Evolutionary conservation across 2,797 vertebrate species (phyloP).

Genomic region (Menidia menidia): DNA sequence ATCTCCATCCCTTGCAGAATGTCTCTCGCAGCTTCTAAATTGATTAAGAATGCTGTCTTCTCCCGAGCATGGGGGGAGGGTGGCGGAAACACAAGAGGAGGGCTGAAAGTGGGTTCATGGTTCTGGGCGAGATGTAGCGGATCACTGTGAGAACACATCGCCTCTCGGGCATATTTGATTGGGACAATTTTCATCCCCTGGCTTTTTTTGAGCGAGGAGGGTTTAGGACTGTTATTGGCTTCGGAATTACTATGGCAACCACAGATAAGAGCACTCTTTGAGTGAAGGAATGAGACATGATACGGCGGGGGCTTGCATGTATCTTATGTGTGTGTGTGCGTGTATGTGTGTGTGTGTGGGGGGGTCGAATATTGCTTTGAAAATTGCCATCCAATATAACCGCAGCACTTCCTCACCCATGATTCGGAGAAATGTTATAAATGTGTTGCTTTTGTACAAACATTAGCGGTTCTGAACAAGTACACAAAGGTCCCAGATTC

Average conservation of each 20-base stretch:
- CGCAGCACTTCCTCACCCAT: conserved; percentile 12
- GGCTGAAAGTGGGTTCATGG: conserved; percentile 13
- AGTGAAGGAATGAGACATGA: conserved; percentile 72
- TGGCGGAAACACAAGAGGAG: not conserved
- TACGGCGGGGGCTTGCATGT: not conserved
- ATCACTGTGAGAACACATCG: conserved; percentile 41
- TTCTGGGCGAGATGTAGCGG: conserved; percentile 21
- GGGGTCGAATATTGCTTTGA: conserved; percentile 32
- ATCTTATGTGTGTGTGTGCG: conserved; percentile 1
- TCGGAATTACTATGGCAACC: conserved; percentile 84
- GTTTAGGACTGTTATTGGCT: conserved; percentile 81
- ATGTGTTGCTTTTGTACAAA: not conserved
- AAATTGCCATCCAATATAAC: conserved; percentile 43
- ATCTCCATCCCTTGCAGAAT: conserved; percentile 59
- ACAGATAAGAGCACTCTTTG: conserved; percentile 51
- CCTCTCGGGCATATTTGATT: conserved; percentile 69
- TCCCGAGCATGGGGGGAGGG: conserved; percentile 16
- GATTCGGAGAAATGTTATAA: conserved; percentile 1
- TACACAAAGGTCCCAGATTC: not conserved
- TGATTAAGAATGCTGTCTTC: conserved; percentile 73
- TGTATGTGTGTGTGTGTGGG: conserved; percentile 12
- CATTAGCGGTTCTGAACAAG: not conserved
- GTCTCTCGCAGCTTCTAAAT: conserved; percentile 69
- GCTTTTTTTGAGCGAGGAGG: conserved; percentile 74
- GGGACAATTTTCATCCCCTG: conserved; percentile 70